These are phyloP conservation scores for Noctua janthina DNA, from an alignment of 2,888 invertebrate genomes.

Conservation along the genomic window DNA sequence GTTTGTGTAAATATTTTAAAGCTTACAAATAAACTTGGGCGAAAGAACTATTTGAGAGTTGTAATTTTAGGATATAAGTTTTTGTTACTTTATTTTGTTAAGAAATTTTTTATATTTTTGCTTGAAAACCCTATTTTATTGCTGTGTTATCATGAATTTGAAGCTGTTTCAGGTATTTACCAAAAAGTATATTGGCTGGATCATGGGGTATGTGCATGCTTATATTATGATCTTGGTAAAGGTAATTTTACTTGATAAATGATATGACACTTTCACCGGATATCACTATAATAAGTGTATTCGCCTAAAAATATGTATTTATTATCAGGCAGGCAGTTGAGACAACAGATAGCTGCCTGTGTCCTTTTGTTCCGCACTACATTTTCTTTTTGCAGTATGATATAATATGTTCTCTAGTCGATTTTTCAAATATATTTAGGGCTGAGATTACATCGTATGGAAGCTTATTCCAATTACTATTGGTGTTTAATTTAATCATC, in stretches of 20 bases:
- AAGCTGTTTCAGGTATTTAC: constrained; percentile 21
- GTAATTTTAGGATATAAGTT: constrained; percentile 57
- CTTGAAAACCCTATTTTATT: constrained; percentile 21
- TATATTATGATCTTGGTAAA: constrained; percentile 3
- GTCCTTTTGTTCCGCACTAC: no score
- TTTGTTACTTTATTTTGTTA: not conserved
- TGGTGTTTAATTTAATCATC: not conserved
- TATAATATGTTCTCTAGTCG: not conserved
- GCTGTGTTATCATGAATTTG: constrained; percentile 9
- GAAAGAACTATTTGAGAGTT: constrained; percentile 51
- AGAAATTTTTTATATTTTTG: constrained; percentile 3
- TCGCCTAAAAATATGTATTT: not conserved
- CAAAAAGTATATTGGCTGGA: not conserved
- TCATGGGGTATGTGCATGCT: constrained; percentile 27
- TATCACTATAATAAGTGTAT: not conserved
- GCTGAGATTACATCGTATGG: no score
- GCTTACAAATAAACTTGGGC: constrained; percentile 68
- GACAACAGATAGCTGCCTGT: no score
- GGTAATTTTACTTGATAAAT: not conserved
- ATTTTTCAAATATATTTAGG: not conserved
- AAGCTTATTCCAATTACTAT: no score
- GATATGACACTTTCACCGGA: not conserved
- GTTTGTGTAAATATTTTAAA: constrained; percentile 63
- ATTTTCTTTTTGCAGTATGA: no score
- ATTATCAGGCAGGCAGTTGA: no score